Base-by-base conservation (phyloP, 2,113 vertebrate genomes). In the Nycticebus coucang region DNA sequence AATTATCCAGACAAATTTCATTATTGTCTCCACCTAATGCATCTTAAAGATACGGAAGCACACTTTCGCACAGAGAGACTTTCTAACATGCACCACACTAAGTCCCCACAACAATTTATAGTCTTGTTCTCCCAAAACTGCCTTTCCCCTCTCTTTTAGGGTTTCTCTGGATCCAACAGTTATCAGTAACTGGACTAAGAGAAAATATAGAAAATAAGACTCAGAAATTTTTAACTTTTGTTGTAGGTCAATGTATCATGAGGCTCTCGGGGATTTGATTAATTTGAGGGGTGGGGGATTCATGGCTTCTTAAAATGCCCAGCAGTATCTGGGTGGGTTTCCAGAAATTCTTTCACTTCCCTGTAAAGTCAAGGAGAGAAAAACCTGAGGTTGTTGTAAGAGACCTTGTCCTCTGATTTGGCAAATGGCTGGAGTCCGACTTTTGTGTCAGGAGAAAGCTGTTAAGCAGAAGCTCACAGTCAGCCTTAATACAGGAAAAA, bases 121-220 rank as follows among this genome's bases (percentile, higher is more conserved):
- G 74, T 62, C 13, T 33, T 7, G 13, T 13, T 69, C 13, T 3
- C 14, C 53, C 4, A 13, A n/a, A 50, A 26, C 10, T 37, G 19
- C 35, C 64, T 87, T 68, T 41, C 8, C 15, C 5, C 5, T 80
- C 28, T 37, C 33, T 62, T 87, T 72, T 22, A 35, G 17, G 72
- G 22, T 5, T 30, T 62, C 37, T 95, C 57, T 75, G 14, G 7
- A 59, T 77, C 53, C 8, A 72, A 59, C 5, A 57, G 41, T 82
- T 10, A 24, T 41, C 85, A 68, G 28, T 55, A 87, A 86, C 50
- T 94, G 21, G 50, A 74, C 35, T 66, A 94, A 41, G 24, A 93
- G 72, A 95, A 85, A 68, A 62, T 71, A 95, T 64, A 84, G 60
- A 87, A 85, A 60, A 68, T 19, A 26, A 83, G 21, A 81, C 35